phyloP scores from a whole-genome alignment of 2,113 vertebrate species.

The Tachysurus fulvidraco region DNA sequence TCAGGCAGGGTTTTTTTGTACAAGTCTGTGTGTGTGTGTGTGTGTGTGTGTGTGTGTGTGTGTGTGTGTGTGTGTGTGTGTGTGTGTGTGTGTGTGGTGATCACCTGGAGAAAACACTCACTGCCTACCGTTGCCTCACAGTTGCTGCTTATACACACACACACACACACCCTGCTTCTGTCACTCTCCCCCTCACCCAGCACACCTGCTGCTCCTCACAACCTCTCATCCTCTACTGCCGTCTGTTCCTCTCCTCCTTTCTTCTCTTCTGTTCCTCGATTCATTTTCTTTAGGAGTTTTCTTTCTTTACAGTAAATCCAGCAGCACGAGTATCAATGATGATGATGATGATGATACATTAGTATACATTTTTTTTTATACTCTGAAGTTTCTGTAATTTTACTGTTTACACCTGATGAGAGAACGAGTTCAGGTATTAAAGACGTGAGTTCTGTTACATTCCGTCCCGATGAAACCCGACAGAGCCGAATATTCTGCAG shows the following conservation, averaged over 20 bases:
- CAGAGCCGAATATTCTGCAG: no score
- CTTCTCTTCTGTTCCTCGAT: slow-evolving; percentile 34
- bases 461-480: no score
- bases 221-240: slow-evolving; percentile 80
- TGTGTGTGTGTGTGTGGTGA: slow-evolving; percentile 2
- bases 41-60: neutral
- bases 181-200: neutral
- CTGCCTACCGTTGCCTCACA: slow-evolving; percentile 78
- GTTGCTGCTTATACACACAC: slow-evolving; percentile 65
- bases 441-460: no score
- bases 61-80: slow-evolving; percentile 22
- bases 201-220: slow-evolving; percentile 29
- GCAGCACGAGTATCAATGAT: slow-evolving; percentile 72
- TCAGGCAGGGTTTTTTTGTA: neutral
- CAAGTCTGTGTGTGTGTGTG: no score
- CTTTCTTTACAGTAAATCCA: slow-evolving; percentile 25
- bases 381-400: no score
- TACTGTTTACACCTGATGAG: no score
- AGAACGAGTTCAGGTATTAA: no score
- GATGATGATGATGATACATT: neutral
- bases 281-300: slow-evolving; percentile 66
- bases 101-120: slow-evolving; percentile 50
- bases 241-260: slow-evolving; percentile 72
- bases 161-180: slow-evolving; percentile 34
- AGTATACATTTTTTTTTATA: no score